Percentiles rank a stretch among this genome's conserved stretches.
Evolutionary conservation across 2,797 vertebrate species (phyloP).

Genomic region (Ptychobarbus kaznakovi): DNA sequence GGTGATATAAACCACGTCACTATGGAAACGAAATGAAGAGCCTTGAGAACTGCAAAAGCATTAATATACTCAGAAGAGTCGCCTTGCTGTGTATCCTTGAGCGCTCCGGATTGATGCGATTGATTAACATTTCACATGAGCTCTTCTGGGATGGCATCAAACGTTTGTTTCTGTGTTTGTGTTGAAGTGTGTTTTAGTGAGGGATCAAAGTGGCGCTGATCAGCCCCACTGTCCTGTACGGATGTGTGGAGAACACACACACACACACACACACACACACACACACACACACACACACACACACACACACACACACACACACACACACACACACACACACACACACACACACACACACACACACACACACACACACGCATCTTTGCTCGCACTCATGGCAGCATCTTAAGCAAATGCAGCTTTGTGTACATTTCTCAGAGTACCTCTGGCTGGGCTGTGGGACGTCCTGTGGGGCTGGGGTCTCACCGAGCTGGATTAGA

Average conservation of each 20-base stretch:
- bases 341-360: conserved; percentile 20
- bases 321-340: conserved; percentile 29
- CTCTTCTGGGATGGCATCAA: conserved; percentile 36
- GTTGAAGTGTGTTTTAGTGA: conserved; percentile 38
- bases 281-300: not conserved
- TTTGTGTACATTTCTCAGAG: conserved; percentile 78
- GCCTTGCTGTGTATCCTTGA: conserved; percentile 30
- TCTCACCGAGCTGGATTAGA: conserved; percentile 62
- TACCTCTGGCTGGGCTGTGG: conserved; percentile 51
- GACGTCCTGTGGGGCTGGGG: conserved; percentile 60
- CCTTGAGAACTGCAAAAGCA: conserved; percentile 25
- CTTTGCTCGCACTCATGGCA: conserved; percentile 61
- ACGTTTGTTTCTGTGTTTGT: conserved; percentile 33
- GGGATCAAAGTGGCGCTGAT: conserved; percentile 40
- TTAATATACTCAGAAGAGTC: conserved; percentile 33
- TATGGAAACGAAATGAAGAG: not conserved
- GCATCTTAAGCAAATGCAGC: conserved; percentile 71
- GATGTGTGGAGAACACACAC: conserved; percentile 64
- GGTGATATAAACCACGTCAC: conserved; percentile 12
- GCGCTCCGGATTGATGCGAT: conserved; percentile 17
- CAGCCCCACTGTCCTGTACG: conserved; percentile 27
- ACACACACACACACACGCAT: not conserved
- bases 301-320: conserved; percentile 17
- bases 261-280: conserved; percentile 14
- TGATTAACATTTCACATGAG: conserved; percentile 48